Evolutionary conservation across 2,113 vertebrate species (phyloP).

Genomic region (Balaeniceps rex): DNA sequence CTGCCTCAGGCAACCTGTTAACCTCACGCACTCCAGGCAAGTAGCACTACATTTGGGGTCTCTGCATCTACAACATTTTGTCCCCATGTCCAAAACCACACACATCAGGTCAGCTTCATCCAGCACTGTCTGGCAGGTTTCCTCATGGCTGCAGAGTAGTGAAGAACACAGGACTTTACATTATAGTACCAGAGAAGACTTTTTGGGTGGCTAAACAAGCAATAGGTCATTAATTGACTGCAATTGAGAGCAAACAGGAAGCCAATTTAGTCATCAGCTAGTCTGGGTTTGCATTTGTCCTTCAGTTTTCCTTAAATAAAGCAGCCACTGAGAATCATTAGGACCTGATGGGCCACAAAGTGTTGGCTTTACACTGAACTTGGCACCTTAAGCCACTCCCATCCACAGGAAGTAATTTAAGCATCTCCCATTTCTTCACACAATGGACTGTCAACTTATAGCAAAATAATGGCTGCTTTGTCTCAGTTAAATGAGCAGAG

Average conservation of each 20-base stretch:
- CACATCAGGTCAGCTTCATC: background rate
- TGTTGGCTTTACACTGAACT: background rate
- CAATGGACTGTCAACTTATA: background rate
- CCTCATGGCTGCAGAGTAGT: background rate
- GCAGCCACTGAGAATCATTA: background rate
- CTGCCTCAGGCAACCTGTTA: background rate
- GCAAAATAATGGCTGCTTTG: background rate
- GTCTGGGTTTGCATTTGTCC: background rate
- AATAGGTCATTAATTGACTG: background rate
- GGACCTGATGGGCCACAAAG: background rate
- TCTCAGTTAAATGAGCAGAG: background rate
- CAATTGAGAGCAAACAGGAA: background rate
- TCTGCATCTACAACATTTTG: background rate
- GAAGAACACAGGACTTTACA: background rate
- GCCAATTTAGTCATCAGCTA: background rate
- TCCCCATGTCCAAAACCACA: background rate
- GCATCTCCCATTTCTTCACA: background rate
- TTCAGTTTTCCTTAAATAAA: slow-evolving; percentile 13
- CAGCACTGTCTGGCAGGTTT: fast-evolving
- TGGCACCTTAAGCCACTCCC: background rate
- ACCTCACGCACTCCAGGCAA: background rate
- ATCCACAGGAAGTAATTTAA: background rate
- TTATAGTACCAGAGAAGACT: background rate
- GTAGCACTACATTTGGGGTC: background rate
- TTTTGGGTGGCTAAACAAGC: background rate